A percentile compares a stretch with the other conserved stretches of the same genome.
phyloP scores from a whole-genome alignment of 2,888 invertebrate genomes.

The Therioaphis trifolii region DNA sequence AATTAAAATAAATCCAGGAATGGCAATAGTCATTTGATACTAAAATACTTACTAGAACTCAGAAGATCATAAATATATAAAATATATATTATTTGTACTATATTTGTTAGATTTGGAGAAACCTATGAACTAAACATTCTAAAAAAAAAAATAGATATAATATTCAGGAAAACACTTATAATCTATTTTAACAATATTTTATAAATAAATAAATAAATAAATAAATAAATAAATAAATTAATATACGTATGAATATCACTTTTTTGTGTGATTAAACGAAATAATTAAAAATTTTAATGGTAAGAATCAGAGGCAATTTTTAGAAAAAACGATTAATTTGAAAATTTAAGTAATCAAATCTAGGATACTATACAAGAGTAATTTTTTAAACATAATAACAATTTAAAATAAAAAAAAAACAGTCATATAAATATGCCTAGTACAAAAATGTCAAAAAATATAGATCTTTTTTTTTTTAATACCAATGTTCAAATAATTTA shows the following conservation, averaged over 20 bases:
- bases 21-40: neutral
- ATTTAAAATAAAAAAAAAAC: neutral
- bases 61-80: conserved; percentile 29
- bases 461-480: neutral
- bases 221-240: too few species aligned
- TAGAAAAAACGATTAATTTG: neutral
- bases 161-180: conserved; percentile 56
- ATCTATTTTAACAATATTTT: conserved; percentile 54
- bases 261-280: neutral
- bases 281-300: conserved; percentile 7
- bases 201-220: too few species aligned
- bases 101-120: conserved; percentile 39
- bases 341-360: neutral
- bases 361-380: neutral
- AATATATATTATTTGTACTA: conserved; percentile 57
- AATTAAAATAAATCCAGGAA: neutral
- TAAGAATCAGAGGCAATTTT: neutral
- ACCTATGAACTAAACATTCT: conserved; percentile 42
- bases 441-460: neutral
- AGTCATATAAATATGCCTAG: neutral
- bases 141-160: conserved; percentile 37
- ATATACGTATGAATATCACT: conserved; percentile 45
- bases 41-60: conserved; percentile 5
- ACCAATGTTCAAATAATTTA: neutral
- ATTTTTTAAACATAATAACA: neutral